These are phyloP conservation scores for Fulica atra DNA, from an alignment of 2,113 vertebrate genomes.

Conservation along the genomic window DNA sequence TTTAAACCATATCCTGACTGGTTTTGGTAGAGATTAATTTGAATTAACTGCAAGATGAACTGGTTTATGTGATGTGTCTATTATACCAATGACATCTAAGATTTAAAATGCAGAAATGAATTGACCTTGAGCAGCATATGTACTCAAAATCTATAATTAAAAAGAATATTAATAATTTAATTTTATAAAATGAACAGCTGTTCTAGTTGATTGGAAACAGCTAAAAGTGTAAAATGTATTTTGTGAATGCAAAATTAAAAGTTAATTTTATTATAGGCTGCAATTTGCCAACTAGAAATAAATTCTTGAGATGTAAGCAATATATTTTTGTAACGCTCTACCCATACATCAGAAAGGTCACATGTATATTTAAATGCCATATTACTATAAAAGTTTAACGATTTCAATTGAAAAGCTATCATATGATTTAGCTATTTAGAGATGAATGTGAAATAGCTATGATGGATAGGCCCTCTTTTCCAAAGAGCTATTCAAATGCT, in stretches of 20 bases:
- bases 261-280: conserved; percentile 52
- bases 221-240: conserved; percentile 63
- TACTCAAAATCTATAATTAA: conserved; percentile 54
- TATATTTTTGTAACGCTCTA: conserved; percentile 56
- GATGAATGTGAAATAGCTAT: conserved; percentile 6
- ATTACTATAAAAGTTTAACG: conserved; percentile 54
- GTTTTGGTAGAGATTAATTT: neutral
- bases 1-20: neutral
- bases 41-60: conserved; percentile 15
- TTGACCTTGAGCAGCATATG: conserved; percentile 42
- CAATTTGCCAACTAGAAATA: conserved; percentile 64
- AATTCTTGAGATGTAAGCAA: conserved; percentile 56
- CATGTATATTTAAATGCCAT: conserved; percentile 53
- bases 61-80: neutral
- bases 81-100: conserved; percentile 12
- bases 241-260: conserved; percentile 57
- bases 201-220: conserved; percentile 58
- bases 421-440: conserved; percentile 56
- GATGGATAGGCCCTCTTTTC: neutral
- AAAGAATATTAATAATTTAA: conserved; percentile 56
- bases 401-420: conserved; percentile 59
- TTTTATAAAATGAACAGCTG: conserved; percentile 59
- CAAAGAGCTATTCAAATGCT: conserved; percentile 2
- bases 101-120: conserved; percentile 36
- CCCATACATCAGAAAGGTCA: conserved; percentile 55